Conservation (phyloP, 2,888 invertebrate genomes). For the Biston stratarius region DNA sequence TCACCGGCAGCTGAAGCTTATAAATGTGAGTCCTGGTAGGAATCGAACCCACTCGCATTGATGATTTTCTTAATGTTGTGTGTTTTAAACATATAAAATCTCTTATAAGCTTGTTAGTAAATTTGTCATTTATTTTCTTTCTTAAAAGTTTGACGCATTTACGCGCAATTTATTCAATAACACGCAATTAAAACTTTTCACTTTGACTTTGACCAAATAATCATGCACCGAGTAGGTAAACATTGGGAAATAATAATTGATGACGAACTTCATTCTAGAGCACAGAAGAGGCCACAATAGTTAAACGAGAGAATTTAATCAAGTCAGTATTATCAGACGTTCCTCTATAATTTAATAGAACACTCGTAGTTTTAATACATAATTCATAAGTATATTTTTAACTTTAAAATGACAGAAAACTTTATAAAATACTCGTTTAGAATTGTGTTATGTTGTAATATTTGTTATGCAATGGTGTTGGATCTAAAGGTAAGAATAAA, state of each 20-base stretch:
- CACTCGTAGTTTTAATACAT: slow-evolving; percentile 1
- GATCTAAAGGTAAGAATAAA: slow-evolving; percentile 19
- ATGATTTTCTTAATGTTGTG: no score
- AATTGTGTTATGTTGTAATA: slow-evolving; percentile 19
- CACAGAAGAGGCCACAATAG: slow-evolving; percentile 18
- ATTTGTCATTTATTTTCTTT: no score
- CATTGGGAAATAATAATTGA: background rate
- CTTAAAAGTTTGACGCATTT: no score
- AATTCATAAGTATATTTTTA: slow-evolving; percentile 2
- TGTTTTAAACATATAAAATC: no score
- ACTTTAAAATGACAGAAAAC: slow-evolving; percentile 16
- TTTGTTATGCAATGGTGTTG: slow-evolving; percentile 19
- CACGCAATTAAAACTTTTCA: no score
- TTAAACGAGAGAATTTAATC: slow-evolving; percentile 26
- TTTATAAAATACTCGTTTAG: slow-evolving; percentile 14
- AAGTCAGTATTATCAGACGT: slow-evolving; percentile 33
- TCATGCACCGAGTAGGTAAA: background rate
- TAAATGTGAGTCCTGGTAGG: no score
- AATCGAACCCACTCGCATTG: no score
- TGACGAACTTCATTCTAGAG: slow-evolving; percentile 6
- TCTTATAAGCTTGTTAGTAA: no score
- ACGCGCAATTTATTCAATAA: no score
- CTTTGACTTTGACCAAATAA: background rate
- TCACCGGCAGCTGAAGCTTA: no score
- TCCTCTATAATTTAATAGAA: slow-evolving; percentile 13